A percentile compares a stretch with the other conserved stretches of the same genome.
phyloP scores from a whole-genome alignment of 2,797 vertebrate species.

The Typhlichthys subterraneus region DNA sequence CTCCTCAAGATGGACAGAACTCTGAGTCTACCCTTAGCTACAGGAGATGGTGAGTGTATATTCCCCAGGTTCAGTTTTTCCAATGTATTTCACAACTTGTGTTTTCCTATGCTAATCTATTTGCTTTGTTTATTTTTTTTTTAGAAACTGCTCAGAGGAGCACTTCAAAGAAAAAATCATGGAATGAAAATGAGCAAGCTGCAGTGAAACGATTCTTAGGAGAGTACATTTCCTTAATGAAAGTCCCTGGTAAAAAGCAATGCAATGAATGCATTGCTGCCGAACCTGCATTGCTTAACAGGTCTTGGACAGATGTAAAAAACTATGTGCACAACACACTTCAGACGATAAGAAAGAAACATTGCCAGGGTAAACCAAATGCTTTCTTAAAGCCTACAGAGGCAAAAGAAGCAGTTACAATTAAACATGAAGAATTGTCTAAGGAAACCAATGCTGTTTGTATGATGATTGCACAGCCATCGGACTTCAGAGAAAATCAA shows the following conservation, averaged over 20 bases:
- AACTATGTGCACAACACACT: slow-evolving; percentile 75
- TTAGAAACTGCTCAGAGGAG: slow-evolving; percentile 53
- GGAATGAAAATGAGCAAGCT: slow-evolving; percentile 69
- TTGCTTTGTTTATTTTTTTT: slow-evolving; percentile 24
- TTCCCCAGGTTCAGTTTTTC: background rate
- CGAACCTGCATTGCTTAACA: slow-evolving; percentile 67
- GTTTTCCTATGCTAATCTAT: background rate
- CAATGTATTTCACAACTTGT: background rate
- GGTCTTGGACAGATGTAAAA: slow-evolving; percentile 76
- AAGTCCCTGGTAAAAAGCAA: slow-evolving; percentile 75
- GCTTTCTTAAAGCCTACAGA: slow-evolving; percentile 45
- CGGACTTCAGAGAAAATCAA: slow-evolving; percentile 51
- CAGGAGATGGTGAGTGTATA: slow-evolving; percentile 51
- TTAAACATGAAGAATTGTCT: slow-evolving; percentile 39
- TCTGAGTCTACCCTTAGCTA: slow-evolving; percentile 20
- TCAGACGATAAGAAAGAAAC: slow-evolving; percentile 66
- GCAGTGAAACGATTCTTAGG: slow-evolving; percentile 67
- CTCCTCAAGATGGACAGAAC: slow-evolving; percentile 62
- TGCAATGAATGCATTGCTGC: slow-evolving; percentile 74
- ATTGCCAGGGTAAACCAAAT: slow-evolving; percentile 48
- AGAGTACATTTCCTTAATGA: slow-evolving; percentile 65
- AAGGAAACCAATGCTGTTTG: slow-evolving; percentile 32
- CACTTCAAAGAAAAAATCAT: slow-evolving; percentile 64
- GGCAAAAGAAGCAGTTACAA: slow-evolving; percentile 26
- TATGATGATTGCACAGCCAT: slow-evolving; percentile 49